Conservation (phyloP, 2,113 vertebrate genomes). For the Rhipidura dahli region DNA sequence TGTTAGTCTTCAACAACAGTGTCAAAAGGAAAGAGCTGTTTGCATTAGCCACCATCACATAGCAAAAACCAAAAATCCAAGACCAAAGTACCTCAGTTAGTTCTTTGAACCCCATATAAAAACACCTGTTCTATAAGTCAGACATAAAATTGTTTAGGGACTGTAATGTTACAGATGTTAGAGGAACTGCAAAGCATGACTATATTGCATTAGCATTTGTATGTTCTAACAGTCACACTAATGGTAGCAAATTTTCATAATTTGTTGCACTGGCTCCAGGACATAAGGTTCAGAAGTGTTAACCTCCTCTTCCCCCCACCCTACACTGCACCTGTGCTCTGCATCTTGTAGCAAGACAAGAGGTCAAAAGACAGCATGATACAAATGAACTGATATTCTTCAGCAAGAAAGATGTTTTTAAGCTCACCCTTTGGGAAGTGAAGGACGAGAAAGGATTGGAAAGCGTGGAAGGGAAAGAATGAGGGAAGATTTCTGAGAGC, state of each 20-base stretch:
- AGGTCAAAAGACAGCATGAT: not conserved
- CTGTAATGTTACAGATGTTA: not conserved
- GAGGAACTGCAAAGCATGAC: not conserved
- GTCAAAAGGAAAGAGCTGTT: not conserved
- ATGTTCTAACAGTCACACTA: not conserved
- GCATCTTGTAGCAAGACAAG: not conserved
- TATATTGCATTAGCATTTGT: not conserved
- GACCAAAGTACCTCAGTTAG: not conserved
- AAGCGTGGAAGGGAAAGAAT: slow-evolving; percentile 89
- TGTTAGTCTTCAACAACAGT: not conserved
- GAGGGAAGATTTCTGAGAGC: slow-evolving; percentile 87
- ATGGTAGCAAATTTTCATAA: not conserved
- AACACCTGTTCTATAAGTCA: not conserved
- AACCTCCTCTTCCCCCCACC: not conserved
- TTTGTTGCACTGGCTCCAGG: not conserved
- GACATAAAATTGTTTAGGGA: not conserved
- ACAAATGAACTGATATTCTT: not conserved
- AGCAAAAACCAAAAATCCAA: not conserved
- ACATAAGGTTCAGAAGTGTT: not conserved
- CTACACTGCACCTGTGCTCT: not conserved
- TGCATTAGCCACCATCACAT: not conserved
- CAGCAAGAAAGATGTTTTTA: slow-evolving; percentile 34
- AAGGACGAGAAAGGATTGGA: slow-evolving; percentile 89
- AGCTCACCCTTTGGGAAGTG: slow-evolving; percentile 89
- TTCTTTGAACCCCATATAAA: not conserved